A percentile compares a stretch with the other conserved stretches of the same genome.
Evolutionary conservation across 2,888 invertebrate species (phyloP).

Genomic region (Cryptocheilus praepositus): DNA sequence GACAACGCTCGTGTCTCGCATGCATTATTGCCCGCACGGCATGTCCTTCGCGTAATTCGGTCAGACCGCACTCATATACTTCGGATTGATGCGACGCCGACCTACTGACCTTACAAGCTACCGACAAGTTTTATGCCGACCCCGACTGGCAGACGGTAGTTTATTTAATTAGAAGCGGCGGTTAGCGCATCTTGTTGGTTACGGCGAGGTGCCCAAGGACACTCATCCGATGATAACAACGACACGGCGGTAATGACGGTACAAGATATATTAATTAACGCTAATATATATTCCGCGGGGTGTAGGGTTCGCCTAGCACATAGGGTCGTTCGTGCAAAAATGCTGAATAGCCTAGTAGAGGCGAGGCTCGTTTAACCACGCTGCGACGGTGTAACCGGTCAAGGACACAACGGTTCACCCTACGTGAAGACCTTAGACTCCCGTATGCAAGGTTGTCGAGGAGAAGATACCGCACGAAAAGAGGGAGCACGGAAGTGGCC

Average conservation of each 20-base stretch:
- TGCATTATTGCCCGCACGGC: constrained; percentile 33
- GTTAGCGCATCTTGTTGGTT: too few relatives aligned
- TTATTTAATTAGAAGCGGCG: constrained; percentile 3
- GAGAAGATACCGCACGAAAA: neutral
- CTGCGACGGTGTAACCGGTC: too few relatives aligned
- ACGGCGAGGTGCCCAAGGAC: too few relatives aligned
- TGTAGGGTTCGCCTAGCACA: too few relatives aligned
- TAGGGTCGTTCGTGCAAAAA: too few relatives aligned
- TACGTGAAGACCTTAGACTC: neutral
- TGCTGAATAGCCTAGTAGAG: too few relatives aligned
- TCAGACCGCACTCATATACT: constrained; percentile 43
- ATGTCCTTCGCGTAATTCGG: constrained; percentile 47
- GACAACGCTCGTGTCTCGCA: constrained; percentile 29
- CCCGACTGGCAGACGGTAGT: constrained; percentile 1
- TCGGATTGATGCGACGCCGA: constrained; percentile 47
- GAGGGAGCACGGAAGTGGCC: constrained; percentile 5
- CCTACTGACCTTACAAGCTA: constrained; percentile 51
- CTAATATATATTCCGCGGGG: too few relatives aligned
- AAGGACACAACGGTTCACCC: neutral
- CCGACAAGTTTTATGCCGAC: constrained; percentile 3
- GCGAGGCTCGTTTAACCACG: too few relatives aligned
- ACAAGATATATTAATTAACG: too few relatives aligned
- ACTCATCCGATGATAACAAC: too few relatives aligned
- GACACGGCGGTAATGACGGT: too few relatives aligned
- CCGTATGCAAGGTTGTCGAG: neutral